phyloP scores from a whole-genome alignment of 2,888 invertebrate species.

The Epirrhoe alternata region DNA sequence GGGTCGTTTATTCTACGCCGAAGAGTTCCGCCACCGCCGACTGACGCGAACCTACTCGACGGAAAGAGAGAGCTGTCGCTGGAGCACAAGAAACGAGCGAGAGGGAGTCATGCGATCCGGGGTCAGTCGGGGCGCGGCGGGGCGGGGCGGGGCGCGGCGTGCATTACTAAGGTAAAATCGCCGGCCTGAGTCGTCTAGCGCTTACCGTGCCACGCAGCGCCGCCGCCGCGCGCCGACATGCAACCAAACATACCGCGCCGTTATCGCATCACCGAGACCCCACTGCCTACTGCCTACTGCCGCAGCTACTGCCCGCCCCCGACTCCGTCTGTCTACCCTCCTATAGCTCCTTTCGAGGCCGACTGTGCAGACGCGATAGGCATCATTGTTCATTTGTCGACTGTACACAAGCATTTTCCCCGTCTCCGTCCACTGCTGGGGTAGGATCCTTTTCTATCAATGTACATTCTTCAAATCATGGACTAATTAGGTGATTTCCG shows the following conservation, averaged over 20 bases:
- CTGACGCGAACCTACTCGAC: slow-evolving; percentile 25
- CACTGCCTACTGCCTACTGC: slow-evolving; percentile 9
- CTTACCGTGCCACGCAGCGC: slow-evolving; percentile 70
- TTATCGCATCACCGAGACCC: slow-evolving; percentile 52
- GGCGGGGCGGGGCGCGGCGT: slow-evolving; percentile 40
- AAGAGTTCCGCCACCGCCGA: slow-evolving; percentile 26
- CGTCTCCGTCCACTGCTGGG: not conserved
- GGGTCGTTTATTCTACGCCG: slow-evolving; percentile 1
- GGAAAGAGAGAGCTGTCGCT: slow-evolving; percentile 7
- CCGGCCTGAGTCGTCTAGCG: slow-evolving; percentile 62
- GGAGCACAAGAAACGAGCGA: not conserved
- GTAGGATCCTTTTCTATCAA: not conserved
- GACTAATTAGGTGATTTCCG: not conserved
- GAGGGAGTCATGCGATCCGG: slow-evolving; percentile 21
- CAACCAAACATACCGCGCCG: slow-evolving; percentile 73
- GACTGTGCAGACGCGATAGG: not conserved
- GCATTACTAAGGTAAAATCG: slow-evolving; percentile 82
- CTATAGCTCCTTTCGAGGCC: not conserved
- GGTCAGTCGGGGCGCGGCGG: slow-evolving; percentile 28
- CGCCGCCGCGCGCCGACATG: slow-evolving; percentile 65
- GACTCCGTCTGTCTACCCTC: too few species aligned
- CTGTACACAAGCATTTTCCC: not conserved
- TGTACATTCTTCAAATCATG: not conserved
- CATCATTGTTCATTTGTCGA: not conserved
- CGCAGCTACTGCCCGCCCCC: not conserved